Evolutionary conservation across 1,140 invertebrate species (phyloP), one percentile per base, ranked within the genome.

Genomic region (Amphibalanus amphitrite): DNA sequence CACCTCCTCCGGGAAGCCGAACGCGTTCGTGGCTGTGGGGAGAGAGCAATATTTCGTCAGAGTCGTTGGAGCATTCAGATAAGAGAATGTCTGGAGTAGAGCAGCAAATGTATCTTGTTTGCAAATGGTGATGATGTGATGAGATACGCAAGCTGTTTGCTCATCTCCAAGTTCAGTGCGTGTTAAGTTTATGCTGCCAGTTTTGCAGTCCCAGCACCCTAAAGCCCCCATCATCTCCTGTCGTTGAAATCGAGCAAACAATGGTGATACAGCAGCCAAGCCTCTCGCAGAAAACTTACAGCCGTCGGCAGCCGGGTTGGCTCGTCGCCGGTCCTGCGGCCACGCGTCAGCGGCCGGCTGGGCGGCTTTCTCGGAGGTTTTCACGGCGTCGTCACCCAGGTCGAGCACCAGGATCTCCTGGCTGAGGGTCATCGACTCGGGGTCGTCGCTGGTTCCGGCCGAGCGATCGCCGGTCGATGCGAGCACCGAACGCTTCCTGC

Each of bases 331-430:
- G 15, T 38, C 33, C 33, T 38, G 33, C 33, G 33, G 47, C 13
- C 47, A 20, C 28, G 74, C 67, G 47, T 71, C 29, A 67, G 30
- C 29, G 10, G 71, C 73, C 30, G 69, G 72, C 17, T 40, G 29
- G 4, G 73, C 69, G 26, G 72, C 68, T n/a, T 71, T 70, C 17
- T 75, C 73, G 68, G 73, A 75, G 47, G 75, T 74, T 10, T 69
- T 71, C 8, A 69, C 73, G 26, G 92, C 90, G 69, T 93, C 90
- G 81, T 94, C 92, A 29, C 91, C 91, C 77, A 93, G 90, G 81
- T 95, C 92, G 28, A 95, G 82, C 6, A 95, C 92, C 6, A 95
- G 82, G 78, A 95, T 95, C 81, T 96, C 93, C 79, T 94, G 92
- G 13, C 92, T 94, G 38, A 96, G 85, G 71, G 92, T 95, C 90